Conservation (phyloP, 2,888 invertebrate genomes). For the Folsomia candida region DNA sequence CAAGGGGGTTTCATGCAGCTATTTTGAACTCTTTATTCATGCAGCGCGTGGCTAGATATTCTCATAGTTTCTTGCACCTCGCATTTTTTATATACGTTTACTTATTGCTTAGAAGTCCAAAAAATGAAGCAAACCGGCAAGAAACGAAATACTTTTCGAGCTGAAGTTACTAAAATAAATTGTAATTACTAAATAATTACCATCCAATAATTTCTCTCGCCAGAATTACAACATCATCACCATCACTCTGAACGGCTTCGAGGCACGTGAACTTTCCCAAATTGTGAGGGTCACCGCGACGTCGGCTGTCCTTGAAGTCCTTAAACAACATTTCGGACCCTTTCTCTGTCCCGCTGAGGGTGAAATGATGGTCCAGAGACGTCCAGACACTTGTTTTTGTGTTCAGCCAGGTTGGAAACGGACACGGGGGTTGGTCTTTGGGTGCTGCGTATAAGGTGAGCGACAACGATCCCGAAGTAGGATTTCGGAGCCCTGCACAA, state of each 20-base stretch:
- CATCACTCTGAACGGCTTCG: background rate
- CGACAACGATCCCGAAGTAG: constrained; percentile 12
- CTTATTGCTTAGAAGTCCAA: too few species aligned
- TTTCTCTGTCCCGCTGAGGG: background rate
- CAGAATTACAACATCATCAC: background rate
- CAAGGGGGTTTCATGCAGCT: too few species aligned
- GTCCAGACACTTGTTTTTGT: background rate
- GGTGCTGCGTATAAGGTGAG: background rate
- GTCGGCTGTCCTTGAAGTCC: background rate
- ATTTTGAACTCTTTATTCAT: too few species aligned
- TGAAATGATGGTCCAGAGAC: background rate
- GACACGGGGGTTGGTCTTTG: constrained; percentile 1
- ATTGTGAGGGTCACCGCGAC: background rate
- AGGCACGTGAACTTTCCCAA: background rate
- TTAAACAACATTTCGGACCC: background rate
- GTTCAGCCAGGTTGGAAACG: constrained; percentile 20
- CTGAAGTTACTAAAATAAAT: too few species aligned
- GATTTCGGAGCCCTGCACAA: constrained; percentile 15
- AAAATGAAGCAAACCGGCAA: too few species aligned
- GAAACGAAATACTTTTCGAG: too few species aligned
- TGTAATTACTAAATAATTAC: too few species aligned
- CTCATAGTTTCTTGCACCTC: too few species aligned
- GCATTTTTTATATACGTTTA: too few species aligned
- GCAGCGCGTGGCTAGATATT: too few species aligned
- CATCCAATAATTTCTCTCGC: background rate